These are phyloP conservation scores for Amorpha juglandis DNA, from an alignment of 2,888 invertebrate species.

Conservation along the genomic window DNA sequence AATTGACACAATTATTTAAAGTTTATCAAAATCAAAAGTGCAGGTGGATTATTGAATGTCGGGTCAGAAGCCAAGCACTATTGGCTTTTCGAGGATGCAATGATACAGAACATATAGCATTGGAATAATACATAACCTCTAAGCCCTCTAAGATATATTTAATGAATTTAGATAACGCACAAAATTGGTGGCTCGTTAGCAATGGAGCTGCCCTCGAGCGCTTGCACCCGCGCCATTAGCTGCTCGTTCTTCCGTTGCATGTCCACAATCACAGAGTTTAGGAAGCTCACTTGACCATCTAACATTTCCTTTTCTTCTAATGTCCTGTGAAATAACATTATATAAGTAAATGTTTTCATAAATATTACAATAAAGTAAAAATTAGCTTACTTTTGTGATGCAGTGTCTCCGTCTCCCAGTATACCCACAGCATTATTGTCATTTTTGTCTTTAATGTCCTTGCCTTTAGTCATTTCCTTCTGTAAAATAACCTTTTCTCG, in stretches of 20 bases:
- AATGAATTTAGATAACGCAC: constrained; percentile 49
- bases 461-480: constrained; percentile 63
- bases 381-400: constrained; percentile 57
- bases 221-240: constrained; percentile 90
- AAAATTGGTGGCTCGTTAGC: constrained; percentile 58
- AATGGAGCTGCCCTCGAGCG: constrained; percentile 87
- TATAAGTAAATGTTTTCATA: too few species aligned
- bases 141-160: too few species aligned
- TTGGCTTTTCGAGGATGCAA: too few species aligned
- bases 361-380: too few species aligned
- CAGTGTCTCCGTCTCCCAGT: constrained; percentile 66
- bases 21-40: too few species aligned
- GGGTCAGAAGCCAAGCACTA: too few species aligned
- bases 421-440: constrained; percentile 69
- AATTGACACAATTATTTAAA: too few species aligned
- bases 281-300: constrained; percentile 92
- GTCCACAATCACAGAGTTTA: constrained; percentile 98
- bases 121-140: too few species aligned
- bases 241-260: constrained; percentile 97
- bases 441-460: constrained; percentile 68
- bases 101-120: too few species aligned
- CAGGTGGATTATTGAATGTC: too few species aligned
- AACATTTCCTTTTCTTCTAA: constrained; percentile 86
- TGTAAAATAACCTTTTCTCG: constrained; percentile 68
- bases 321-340: constrained; percentile 44